Conservation (phyloP, 1,140 invertebrate species). For the Achatina immaculata region DNA sequence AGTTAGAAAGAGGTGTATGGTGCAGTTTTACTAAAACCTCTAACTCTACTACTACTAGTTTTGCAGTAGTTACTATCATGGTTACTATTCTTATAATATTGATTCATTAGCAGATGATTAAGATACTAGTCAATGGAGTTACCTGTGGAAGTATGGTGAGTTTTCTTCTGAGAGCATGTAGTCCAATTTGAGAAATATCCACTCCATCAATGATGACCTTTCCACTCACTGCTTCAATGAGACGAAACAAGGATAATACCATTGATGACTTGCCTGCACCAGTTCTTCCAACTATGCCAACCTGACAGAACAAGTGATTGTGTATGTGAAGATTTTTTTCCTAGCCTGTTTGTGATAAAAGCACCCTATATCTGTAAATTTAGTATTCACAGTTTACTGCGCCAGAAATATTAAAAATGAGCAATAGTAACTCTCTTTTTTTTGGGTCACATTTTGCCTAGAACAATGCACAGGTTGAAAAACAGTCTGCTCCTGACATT, state of each 20-base stretch:
- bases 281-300: conserved; percentile 42
- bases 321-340: background rate
- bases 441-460: too few relatives aligned
- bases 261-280: conserved; percentile 44
- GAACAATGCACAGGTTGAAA: too few relatives aligned
- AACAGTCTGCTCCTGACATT: too few relatives aligned
- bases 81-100: too few relatives aligned
- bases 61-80: too few relatives aligned
- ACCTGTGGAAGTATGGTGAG: conserved; percentile 43
- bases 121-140: background rate
- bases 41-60: too few relatives aligned
- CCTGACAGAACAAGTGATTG: conserved; percentile 1
- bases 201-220: conserved; percentile 39
- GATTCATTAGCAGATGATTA: too few relatives aligned
- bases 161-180: conserved; percentile 33
- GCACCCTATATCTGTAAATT: background rate
- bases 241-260: conserved; percentile 39
- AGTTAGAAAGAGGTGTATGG: too few relatives aligned
- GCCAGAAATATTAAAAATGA: background rate
- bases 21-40: too few relatives aligned
- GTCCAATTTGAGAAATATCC: conserved; percentile 37
- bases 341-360: background rate
- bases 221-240: conserved; percentile 34
- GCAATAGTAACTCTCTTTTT: background rate
- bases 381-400: background rate